These are phyloP conservation scores for Phenganax subtilis DNA, from an alignment of 92 coral and sea anemone genomes.

Conservation along the genomic window DNA sequence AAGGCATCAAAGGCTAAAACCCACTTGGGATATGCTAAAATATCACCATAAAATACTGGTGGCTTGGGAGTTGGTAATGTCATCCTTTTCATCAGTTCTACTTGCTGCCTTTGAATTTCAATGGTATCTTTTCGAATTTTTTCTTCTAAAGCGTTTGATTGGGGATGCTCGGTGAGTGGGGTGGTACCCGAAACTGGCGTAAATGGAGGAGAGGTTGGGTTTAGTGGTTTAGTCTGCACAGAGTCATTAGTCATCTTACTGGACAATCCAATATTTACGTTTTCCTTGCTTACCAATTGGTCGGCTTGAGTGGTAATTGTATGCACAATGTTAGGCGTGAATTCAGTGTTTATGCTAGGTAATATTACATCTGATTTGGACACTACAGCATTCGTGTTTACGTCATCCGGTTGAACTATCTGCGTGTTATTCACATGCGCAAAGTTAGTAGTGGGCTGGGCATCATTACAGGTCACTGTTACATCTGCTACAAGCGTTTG, in stretches of 20 bases:
- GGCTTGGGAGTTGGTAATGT: constrained; percentile 18
- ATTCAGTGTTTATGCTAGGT: no score
- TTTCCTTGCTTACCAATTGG: no score
- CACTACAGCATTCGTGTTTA: no score
- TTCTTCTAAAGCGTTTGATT: not conserved
- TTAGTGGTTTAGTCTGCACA: not conserved
- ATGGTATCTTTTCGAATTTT: constrained; percentile 23
- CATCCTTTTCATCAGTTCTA: constrained; percentile 32
- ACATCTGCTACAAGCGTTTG: constrained; percentile 3
- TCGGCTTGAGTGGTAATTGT: no score
- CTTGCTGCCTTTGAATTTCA: constrained; percentile 28
- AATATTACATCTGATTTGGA: no score
- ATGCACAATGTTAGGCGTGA: no score
- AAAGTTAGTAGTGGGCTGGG: not conserved
- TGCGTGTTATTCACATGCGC: no score
- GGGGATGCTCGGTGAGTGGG: not conserved
- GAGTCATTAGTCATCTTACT: not conserved
- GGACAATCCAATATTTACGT: not conserved
- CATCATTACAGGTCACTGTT: not conserved
- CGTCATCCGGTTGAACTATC: no score
- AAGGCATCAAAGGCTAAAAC: constrained; percentile 53
- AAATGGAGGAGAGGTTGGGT: not conserved
- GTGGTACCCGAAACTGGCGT: not conserved
- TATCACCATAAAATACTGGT: constrained; percentile 42
- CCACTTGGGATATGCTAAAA: constrained; percentile 58